Percentiles rank a stretch among this genome's conserved stretches.
Evolutionary conservation across 2,113 vertebrate species (phyloP).

Genomic region (Varanus salvator): DNA sequence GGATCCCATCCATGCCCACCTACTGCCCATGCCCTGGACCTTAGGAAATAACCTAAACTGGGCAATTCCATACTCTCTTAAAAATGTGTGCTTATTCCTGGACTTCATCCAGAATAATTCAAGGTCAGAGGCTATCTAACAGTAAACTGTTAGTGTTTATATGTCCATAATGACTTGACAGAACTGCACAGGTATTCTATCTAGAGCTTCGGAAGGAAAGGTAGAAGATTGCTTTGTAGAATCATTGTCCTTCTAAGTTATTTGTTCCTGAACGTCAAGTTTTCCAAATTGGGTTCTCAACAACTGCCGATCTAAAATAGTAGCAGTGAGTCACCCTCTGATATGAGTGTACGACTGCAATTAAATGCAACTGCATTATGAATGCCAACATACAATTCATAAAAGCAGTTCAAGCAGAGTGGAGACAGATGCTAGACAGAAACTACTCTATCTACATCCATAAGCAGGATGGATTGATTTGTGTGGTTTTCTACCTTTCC

Average conservation of each 20-base stretch:
- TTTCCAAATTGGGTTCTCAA: not conserved
- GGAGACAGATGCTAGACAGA: not conserved
- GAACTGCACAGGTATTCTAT: not conserved
- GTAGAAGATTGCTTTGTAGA: not conserved
- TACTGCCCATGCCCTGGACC: too few relatives aligned
- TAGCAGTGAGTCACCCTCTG: not conserved
- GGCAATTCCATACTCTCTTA: not conserved
- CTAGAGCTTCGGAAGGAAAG: not conserved
- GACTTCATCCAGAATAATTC: not conserved
- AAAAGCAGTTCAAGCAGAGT: not conserved
- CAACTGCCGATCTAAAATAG: not conserved
- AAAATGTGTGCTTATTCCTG: not conserved
- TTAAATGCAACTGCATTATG: not conserved
- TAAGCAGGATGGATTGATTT: not conserved
- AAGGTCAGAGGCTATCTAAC: not conserved
- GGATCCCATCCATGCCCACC: too few relatives aligned
- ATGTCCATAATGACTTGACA: not conserved
- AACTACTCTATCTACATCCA: not conserved
- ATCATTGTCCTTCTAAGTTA: not conserved
- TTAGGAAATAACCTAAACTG: too few relatives aligned
- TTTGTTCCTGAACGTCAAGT: not conserved
- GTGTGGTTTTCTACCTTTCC: not conserved
- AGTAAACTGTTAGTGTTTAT: not conserved
- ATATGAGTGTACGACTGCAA: not conserved
- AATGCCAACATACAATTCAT: not conserved